Conservation (phyloP, 1,140 invertebrate genomes). For the Zaprionus vittiger region DNA sequence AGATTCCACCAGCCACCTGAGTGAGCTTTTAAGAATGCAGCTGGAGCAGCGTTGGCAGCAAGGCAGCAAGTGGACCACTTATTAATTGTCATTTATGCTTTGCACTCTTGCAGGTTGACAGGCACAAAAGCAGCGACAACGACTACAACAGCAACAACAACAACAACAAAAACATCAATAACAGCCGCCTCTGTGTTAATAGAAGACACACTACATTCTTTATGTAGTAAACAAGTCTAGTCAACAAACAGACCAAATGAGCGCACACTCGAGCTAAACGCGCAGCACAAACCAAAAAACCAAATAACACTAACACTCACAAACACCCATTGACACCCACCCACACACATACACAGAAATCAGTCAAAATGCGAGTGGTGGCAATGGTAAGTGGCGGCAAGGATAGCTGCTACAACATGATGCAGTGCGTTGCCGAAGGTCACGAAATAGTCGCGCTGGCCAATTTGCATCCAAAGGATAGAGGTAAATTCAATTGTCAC, state of each 20-base stretch:
- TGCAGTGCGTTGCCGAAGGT: constrained; percentile 97
- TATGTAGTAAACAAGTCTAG: constrained; percentile 63
- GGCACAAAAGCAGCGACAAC: constrained; percentile 13
- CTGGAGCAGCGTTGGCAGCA: constrained; percentile 9
- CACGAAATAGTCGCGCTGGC: constrained; percentile 98
- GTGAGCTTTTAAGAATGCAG: constrained; percentile 37
- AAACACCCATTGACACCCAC: background rate
- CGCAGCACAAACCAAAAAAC: constrained; percentile 70
- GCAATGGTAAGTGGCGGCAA: constrained; percentile 98
- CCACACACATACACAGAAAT: constrained; percentile 5
- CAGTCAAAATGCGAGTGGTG: constrained; percentile 91
- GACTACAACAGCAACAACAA: constrained; percentile 11
- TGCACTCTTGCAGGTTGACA: constrained; percentile 43
- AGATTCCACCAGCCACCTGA: constrained; percentile 47
- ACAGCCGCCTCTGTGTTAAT: constrained; percentile 47
- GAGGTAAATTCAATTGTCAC: constrained; percentile 86
- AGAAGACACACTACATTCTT: constrained; percentile 48
- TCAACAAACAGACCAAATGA: constrained; percentile 79
- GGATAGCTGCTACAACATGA: constrained; percentile 99
- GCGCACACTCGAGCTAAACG: constrained; percentile 62
- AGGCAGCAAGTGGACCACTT: constrained; percentile 18
- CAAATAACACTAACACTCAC: constrained; percentile 25
- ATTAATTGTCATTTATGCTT: constrained; percentile 36
- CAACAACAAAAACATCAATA: constrained; percentile 28
- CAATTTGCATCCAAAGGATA: constrained; percentile 95